These are phyloP conservation scores for Pyrocephalus nanus DNA, from an alignment of 2,797 vertebrate genomes.

Conservation along the genomic window DNA sequence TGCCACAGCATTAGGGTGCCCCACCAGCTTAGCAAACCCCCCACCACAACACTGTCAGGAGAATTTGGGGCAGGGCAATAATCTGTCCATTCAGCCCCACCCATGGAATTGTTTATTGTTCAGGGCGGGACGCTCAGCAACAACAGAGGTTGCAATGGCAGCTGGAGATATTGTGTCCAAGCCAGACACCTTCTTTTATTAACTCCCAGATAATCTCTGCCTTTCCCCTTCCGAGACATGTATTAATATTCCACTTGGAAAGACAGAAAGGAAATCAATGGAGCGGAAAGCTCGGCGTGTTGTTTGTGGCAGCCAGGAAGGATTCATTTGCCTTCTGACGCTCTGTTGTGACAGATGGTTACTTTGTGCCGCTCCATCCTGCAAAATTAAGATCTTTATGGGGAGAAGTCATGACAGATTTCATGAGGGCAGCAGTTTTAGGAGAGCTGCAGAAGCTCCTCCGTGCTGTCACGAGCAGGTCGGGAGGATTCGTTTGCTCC, in stretches of 20 bases:
- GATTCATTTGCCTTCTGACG: not conserved
- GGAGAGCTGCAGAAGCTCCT: not conserved
- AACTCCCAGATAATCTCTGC: not conserved
- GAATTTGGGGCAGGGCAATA: not conserved
- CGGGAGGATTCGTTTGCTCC: not conserved
- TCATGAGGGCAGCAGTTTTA: not conserved
- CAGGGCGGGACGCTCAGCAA: not conserved
- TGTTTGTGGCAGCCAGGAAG: slow-evolving; percentile 17
- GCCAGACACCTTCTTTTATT: not conserved
- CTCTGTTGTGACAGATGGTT: not conserved
- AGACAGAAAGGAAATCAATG: slow-evolving; percentile 12
- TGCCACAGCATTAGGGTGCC: not conserved
- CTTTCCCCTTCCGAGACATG: not conserved
- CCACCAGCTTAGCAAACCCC: not conserved
- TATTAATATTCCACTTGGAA: slow-evolving; percentile 10
- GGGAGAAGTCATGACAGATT: not conserved
- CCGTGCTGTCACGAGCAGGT: not conserved
- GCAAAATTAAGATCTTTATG: not conserved
- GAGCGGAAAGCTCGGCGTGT: not conserved
- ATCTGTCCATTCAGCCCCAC: not conserved
- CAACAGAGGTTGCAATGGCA: not conserved
- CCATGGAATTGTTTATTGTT: not conserved
- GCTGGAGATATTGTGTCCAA: not conserved
- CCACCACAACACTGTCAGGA: not conserved
- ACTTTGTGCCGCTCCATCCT: not conserved